Evolutionary conservation across 2,113 vertebrate genomes (phyloP), one percentile per base, ranked within the genome.

Genomic region (Cyanistes caeruleus): DNA sequence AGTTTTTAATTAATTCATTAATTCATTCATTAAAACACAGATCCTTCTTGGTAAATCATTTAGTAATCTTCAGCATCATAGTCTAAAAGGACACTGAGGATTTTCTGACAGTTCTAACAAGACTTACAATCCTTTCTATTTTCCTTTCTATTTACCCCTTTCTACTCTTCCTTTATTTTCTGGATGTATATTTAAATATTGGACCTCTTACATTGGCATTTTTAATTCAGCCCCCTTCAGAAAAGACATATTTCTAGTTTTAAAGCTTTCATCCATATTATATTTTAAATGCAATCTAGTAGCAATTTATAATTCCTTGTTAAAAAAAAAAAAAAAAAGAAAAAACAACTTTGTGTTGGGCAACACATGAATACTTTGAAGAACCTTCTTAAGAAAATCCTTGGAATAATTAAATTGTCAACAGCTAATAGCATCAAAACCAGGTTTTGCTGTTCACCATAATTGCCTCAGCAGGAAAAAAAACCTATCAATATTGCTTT

Each of bases 321-420:
- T 52, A 15, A 84, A 23, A 11, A 20, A 25, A 37, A n/a, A n/a
- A n/a, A 39, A 39, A 11, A 20, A 25, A 37, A 21, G 1, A 14
- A 88, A 88, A 51, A 24, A 1, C 15, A 82, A 41, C 53, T 90
- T 64, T 87, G 24, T 69, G 46, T 85, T 95, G 52, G 84, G 37
- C 53, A 92, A 48, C 62, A 75, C 68, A 65, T 92, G 89, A 92
- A 69, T 94, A 89, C 56, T 63, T 37, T 89, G 81, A 76, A 52
- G 82, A 82, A 96, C 89, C 49, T 87, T 88, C 55, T 76, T 92
- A 79, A 27, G 27, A 79, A 86, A 94, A 87, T 33, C 31, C 87
- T 93, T 94, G 84, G 59, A 67, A 73, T 97, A 97, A 97, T 97
- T 97, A 97, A 93, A 92, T 94, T 95, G 93, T 91, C 84, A 97